These are phyloP conservation scores for Drosophila kanapiae DNA, from an alignment of 1,140 invertebrate species.

Conservation along the genomic window DNA sequence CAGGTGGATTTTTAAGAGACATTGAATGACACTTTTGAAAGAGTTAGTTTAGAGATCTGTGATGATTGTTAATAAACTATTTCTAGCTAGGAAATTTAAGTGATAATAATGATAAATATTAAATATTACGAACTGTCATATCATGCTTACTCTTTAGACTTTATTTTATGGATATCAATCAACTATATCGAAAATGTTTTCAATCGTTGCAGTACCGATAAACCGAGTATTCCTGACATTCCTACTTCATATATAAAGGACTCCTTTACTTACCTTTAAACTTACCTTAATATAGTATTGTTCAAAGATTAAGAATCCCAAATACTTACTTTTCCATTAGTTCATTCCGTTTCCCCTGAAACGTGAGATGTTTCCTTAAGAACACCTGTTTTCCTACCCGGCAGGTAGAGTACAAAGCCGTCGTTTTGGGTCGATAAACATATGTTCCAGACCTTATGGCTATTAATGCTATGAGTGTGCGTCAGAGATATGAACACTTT, in stretches of 20 bases:
- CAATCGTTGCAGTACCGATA: no score
- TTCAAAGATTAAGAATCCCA: neutral
- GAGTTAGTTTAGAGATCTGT: no score
- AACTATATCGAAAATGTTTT: no score
- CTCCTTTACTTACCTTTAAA: no score
- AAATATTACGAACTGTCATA: neutral
- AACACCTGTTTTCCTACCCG: neutral
- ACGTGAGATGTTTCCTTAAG: neutral
- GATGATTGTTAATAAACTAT: neutral
- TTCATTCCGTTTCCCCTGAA: neutral
- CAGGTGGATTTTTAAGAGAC: neutral
- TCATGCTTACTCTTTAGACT: no score
- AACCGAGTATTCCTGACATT: no score
- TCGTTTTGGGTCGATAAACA: neutral
- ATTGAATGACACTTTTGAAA: neutral
- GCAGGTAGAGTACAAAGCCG: constrained; percentile 9
- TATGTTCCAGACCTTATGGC: constrained; percentile 19
- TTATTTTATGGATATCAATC: no score
- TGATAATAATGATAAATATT: neutral
- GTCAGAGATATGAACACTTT: constrained; percentile 71
- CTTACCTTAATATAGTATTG: no score
- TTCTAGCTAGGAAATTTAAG: neutral
- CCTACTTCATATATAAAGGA: no score
- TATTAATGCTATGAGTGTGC: constrained; percentile 35
- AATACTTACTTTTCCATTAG: neutral